Base-by-base conservation (phyloP, 2,888 invertebrate species). In the Drosophila quinaria region DNA sequence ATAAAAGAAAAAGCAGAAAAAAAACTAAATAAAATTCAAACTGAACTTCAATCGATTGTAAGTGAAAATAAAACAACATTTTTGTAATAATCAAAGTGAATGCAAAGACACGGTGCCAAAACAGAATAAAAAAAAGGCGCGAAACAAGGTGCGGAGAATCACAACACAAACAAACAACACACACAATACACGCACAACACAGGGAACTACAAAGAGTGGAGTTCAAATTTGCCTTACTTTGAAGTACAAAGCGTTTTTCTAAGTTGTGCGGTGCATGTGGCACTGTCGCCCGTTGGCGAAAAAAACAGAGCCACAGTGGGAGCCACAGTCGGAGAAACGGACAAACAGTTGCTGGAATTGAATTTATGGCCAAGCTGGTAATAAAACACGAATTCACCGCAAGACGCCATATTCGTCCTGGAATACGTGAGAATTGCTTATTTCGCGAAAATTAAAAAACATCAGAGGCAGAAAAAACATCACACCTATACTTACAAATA, bases 361-460 rank as follows among this genome's bases (percentile, higher is more conserved):
- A 89, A 85, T 84, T 81, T 73, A 59, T 62, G 50, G 76, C 63
- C 69, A 51, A 37, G 54, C 31, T 61, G 67, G 42, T 62, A 61
- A 62, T 49, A 35, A 67, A 44, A 47, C 56, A 61, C 22, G 52
- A 54, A 22, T 15, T 13, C 58, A 74, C 66, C 73, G 67, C 68
- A 70, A 73, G 77, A 74, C 75, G 67, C 58, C 78, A 42, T 29
- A 29, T 29, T 29, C 29, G 8, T 29, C 29, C 8, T 29, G 29
- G 74, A 68, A 80, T 70, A 89, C 89, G 89, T 83, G 87, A 75
- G 89, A 89, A 78, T 87, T 87, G 78, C 84, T 89, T 80, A 83
- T 84, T 89, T 87, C 68, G 74, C 71, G 76, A 83, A 83, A 89
- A 83, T 89, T 78, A 89, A 78, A 84, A 87, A 87, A 89, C 81